These are phyloP conservation scores for Mesoclemmys tuberculata DNA, from an alignment of 2,113 vertebrate species.

Conservation along the genomic window DNA sequence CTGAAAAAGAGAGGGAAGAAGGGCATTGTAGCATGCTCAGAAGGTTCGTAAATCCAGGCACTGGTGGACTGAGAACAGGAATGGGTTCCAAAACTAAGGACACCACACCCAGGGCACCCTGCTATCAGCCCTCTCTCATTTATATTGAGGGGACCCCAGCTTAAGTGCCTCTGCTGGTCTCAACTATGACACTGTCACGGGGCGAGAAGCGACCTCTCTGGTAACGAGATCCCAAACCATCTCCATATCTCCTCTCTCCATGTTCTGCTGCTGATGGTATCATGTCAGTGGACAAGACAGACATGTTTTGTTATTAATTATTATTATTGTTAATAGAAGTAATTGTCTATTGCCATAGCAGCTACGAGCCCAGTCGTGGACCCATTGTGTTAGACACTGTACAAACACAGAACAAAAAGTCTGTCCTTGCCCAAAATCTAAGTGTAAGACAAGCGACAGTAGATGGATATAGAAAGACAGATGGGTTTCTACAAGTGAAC, in stretches of 20 bases:
- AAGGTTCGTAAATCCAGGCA: not conserved
- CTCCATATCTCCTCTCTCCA: not conserved
- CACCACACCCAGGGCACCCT: not conserved
- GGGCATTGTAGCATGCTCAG: not conserved
- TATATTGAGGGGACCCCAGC: not conserved
- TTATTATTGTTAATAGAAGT: not conserved
- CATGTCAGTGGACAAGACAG: not conserved
- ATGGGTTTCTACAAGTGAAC: not conserved
- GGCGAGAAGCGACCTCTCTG: not conserved
- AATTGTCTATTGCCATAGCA: not conserved
- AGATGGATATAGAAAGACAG: not conserved
- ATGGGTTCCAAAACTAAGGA: not conserved
- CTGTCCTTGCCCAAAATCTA: not conserved
- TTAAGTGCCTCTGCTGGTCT: not conserved
- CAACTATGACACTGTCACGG: not conserved
- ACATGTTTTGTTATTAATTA: not conserved
- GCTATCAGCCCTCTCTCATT: not conserved
- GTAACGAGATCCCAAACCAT: not conserved
- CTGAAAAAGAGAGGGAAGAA: not conserved
- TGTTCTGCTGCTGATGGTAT: not conserved
- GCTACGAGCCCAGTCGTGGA: not conserved
- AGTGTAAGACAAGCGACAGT: not conserved
- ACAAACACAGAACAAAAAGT: not conserved
- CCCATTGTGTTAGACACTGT: not conserved
- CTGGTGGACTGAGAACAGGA: not conserved